phyloP scores from a whole-genome alignment of 1,140 invertebrate genomes.

The Lepidurus couesii region DNA sequence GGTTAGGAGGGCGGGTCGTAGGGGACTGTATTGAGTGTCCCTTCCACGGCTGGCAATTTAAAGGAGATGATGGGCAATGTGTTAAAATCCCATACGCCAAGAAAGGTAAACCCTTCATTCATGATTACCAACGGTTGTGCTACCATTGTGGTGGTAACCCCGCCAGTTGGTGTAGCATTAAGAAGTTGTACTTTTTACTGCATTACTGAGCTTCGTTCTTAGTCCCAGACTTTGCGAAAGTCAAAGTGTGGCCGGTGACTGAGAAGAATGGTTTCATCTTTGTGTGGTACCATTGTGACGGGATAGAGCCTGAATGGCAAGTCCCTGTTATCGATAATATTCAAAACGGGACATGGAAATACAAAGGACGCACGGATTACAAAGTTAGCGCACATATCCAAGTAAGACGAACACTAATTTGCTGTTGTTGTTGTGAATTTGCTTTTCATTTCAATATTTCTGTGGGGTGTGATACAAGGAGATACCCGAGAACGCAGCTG shows the following conservation, averaged over 20 bases:
- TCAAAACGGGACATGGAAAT: slow-evolving; percentile 5
- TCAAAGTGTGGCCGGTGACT: slow-evolving; percentile 58
- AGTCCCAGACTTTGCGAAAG: slow-evolving; percentile 56
- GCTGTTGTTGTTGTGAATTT: background rate
- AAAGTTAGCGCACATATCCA: slow-evolving; percentile 32
- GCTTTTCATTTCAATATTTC: background rate
- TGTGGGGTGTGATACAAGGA: slow-evolving; percentile 54
- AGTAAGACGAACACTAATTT: background rate
- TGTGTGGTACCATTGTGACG: slow-evolving; percentile 77
- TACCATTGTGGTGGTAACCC: no score
- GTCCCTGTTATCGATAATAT: slow-evolving; percentile 26
- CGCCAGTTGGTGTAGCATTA: slow-evolving; percentile 16
- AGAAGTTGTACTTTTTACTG: background rate
- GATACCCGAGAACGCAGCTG: slow-evolving; percentile 86
- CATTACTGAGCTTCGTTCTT: slow-evolving; percentile 35
- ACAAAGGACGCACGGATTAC: slow-evolving; percentile 33
- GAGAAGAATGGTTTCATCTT: slow-evolving; percentile 71
- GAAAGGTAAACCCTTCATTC: slow-evolving; percentile 46
- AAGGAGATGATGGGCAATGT: slow-evolving; percentile 63
- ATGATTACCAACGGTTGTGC: background rate
- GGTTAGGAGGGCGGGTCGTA: slow-evolving; percentile 63
- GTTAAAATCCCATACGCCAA: slow-evolving; percentile 60
- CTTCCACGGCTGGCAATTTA: slow-evolving; percentile 80
- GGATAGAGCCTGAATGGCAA: slow-evolving; percentile 42
- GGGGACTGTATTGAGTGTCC: slow-evolving; percentile 78